Conservation (phyloP, 2,888 invertebrate genomes). For the Isotomurus palustris region DNA sequence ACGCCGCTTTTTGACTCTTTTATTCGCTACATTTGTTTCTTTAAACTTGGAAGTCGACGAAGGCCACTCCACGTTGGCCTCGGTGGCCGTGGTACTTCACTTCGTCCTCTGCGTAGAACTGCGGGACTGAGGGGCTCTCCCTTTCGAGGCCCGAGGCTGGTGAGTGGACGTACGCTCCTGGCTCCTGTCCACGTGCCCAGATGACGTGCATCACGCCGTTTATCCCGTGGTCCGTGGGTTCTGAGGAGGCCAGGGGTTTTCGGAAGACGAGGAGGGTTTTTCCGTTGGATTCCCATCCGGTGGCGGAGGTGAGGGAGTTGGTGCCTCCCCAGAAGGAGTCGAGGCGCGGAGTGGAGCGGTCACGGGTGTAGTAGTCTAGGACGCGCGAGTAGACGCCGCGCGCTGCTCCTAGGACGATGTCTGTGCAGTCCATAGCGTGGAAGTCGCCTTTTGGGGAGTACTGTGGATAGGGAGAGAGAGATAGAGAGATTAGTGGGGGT, state of each 20-base stretch:
- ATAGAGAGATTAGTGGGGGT: too few species aligned
- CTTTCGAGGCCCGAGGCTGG: slow-evolving; percentile 68
- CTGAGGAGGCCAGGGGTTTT: slow-evolving; percentile 62
- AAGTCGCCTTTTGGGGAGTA: slow-evolving; percentile 73
- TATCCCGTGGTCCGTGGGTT: slow-evolving; percentile 72
- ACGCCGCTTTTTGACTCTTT: too few species aligned
- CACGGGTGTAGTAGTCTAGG: slow-evolving; percentile 84
- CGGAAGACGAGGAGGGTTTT: slow-evolving; percentile 86
- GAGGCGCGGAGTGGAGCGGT: slow-evolving; percentile 79
- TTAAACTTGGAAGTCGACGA: slow-evolving; percentile 72
- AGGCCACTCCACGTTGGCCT: slow-evolving; percentile 70
- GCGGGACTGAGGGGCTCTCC: slow-evolving; percentile 60
- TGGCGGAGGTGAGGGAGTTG: slow-evolving; percentile 79
- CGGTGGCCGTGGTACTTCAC: slow-evolving; percentile 89
- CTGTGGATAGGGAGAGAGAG: too few species aligned
- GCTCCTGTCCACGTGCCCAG: slow-evolving; percentile 88
- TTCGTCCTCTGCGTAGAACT: slow-evolving; percentile 84
- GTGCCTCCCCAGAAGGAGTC: slow-evolving; percentile 88
- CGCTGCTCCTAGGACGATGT: slow-evolving; percentile 85
- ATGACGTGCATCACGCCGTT: slow-evolving; percentile 83
- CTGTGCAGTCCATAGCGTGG: slow-evolving; percentile 94
- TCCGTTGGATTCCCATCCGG: slow-evolving; percentile 82
- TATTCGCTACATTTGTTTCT: too few species aligned
- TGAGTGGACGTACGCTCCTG: slow-evolving; percentile 63
- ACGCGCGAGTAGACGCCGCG: slow-evolving; percentile 75